Evolutionary conservation across 1,140 invertebrate genomes (phyloP).

Genomic region (Drosophila neocordata): DNA sequence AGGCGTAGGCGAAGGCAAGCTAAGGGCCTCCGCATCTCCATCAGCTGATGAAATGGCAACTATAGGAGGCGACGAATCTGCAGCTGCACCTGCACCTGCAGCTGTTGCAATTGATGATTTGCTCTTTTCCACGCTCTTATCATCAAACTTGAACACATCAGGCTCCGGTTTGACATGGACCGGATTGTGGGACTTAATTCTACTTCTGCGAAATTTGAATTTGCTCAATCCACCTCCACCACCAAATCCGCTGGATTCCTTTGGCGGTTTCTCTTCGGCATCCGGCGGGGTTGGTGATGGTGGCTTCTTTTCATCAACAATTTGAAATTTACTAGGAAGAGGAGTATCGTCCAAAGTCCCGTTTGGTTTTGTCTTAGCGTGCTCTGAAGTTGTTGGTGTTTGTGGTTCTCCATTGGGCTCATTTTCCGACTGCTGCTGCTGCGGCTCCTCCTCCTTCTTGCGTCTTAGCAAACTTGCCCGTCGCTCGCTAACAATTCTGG

Average conservation of each 20-base stretch:
- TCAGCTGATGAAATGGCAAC: slow-evolving; percentile 20
- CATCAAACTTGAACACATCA: slow-evolving; percentile 78
- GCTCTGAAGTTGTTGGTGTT: slow-evolving; percentile 24
- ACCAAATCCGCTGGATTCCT: slow-evolving; percentile 15
- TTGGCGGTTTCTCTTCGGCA: slow-evolving; percentile 38
- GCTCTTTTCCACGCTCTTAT: slow-evolving; percentile 54
- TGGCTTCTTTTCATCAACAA: slow-evolving; percentile 69
- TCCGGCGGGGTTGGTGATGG: slow-evolving; percentile 17
- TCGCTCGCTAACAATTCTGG: slow-evolving; percentile 74
- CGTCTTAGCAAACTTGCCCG: slow-evolving; percentile 67
- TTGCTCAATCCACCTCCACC: slow-evolving; percentile 57
- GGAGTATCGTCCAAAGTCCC: slow-evolving; percentile 8
- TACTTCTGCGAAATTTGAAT: slow-evolving; percentile 71
- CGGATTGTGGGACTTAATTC: slow-evolving; percentile 47
- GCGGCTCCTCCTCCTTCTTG: slow-evolving; percentile 33
- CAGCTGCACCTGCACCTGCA: background rate
- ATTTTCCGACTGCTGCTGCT: slow-evolving; percentile 21
- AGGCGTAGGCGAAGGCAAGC: slow-evolving; percentile 61
- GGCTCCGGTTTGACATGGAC: slow-evolving; percentile 51
- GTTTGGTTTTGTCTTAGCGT: background rate
- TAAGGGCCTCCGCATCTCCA: slow-evolving; percentile 24
- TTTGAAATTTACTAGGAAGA: slow-evolving; percentile 55
- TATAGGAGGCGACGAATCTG: slow-evolving; percentile 25
- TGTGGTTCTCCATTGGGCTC: slow-evolving; percentile 24
- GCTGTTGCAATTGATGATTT: background rate